Percentiles rank a stretch among this genome's conserved stretches.
Conservation (phyloP, 2,113 vertebrate species). For the Periophthalmodon schlosseri region DNA sequence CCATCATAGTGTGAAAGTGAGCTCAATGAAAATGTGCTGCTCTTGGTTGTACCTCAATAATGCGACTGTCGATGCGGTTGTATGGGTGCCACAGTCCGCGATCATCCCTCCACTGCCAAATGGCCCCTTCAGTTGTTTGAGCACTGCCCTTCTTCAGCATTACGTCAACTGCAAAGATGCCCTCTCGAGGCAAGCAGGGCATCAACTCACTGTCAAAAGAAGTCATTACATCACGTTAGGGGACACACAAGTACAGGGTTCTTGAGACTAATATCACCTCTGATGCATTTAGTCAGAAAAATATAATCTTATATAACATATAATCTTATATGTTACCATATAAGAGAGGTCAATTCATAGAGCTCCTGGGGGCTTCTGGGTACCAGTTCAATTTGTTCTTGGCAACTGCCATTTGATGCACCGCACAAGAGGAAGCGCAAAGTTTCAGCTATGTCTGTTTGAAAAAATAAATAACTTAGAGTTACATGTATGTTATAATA, state of each 20-base stretch:
- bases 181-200: conserved; percentile 98
- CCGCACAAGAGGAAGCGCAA: conserved; percentile 97
- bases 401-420: conserved; percentile 95
- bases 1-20: not conserved
- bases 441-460: conserved; percentile 95
- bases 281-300: not conserved
- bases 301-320: too few species aligned
- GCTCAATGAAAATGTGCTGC: not conserved
- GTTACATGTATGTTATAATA: not conserved
- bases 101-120: conserved; percentile 99
- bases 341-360: conserved; percentile 97
- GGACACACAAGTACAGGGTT: not conserved
- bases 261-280: not conserved
- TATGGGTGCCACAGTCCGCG: conserved; percentile 98
- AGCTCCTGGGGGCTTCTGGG: conserved; percentile 97
- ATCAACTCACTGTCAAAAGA: conserved; percentile 88
- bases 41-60: conserved; percentile 91
- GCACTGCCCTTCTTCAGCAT: conserved; percentile 99
- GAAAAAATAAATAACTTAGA: not conserved
- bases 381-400: conserved; percentile 97
- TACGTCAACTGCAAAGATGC: conserved; percentile 97
- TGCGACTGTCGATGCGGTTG: conserved; percentile 98
- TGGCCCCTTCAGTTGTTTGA: conserved; percentile 94
- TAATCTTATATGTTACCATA: conserved; percentile 85
- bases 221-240: not conserved